Percentiles rank a stretch among this genome's conserved stretches.
Conservation (phyloP, 2,888 invertebrate species). For the Watsonalla cultraria region DNA sequence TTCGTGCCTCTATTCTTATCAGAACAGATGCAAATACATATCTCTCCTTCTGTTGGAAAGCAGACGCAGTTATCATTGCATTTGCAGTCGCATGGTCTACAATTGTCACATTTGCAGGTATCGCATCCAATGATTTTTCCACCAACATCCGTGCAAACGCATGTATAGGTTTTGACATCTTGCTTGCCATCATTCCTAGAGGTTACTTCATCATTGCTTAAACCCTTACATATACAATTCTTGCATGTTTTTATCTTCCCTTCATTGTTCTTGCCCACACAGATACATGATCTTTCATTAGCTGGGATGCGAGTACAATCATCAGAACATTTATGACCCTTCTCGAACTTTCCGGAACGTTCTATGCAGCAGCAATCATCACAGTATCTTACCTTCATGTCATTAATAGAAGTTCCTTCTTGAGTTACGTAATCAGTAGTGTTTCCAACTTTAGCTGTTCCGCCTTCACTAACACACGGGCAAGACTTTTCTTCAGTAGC, state of each 20-base stretch:
- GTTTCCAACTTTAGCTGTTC: neutral
- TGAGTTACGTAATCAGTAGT: neutral
- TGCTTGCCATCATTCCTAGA: neutral
- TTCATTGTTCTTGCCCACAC: constrained; percentile 20
- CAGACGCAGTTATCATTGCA: constrained; percentile 24
- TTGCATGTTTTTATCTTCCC: constrained; percentile 11
- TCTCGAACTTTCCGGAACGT: neutral
- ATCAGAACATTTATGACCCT: constrained; percentile 13
- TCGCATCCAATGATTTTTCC: constrained; percentile 23
- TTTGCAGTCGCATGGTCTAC: constrained; percentile 11
- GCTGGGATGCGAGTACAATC: constrained; percentile 22
- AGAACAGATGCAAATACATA: constrained; percentile 17
- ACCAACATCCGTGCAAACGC: too few relatives aligned
- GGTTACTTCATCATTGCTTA: too few relatives aligned
- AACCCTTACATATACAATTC: too few relatives aligned
- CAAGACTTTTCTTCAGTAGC: constrained; percentile 14
- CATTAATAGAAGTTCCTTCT: constrained; percentile 7
- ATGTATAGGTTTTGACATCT: too few relatives aligned
- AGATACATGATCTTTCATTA: constrained; percentile 23
- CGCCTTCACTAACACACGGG: constrained; percentile 10
- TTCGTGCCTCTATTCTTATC: constrained; percentile 18
- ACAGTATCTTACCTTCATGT: constrained; percentile 19
- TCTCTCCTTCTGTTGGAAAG: constrained; percentile 15
- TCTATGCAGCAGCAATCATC: constrained; percentile 20
- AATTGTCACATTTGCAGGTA: constrained; percentile 21